These are phyloP conservation scores for Eurois occulta DNA, from an alignment of 2,888 invertebrate genomes.

Conservation along the genomic window DNA sequence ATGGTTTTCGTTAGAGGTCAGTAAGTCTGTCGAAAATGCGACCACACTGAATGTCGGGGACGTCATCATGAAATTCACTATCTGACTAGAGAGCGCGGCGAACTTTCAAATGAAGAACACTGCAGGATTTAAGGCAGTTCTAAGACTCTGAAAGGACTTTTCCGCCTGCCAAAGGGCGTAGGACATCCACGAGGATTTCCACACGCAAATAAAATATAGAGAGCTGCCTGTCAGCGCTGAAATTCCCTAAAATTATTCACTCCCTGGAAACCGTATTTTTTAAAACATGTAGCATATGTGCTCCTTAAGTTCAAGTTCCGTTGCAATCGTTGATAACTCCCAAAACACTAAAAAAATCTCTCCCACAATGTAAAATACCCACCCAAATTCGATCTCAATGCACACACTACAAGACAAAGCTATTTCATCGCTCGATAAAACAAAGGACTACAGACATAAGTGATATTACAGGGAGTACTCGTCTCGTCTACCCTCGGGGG, in stretches of 20 bases:
- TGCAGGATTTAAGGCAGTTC: neutral
- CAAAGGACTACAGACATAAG: conserved; percentile 32
- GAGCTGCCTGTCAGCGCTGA: neutral
- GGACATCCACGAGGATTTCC: neutral
- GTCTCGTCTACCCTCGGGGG: conserved; percentile 53
- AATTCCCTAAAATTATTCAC: neutral
- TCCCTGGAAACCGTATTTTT: too few relatives aligned
- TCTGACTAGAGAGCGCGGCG: neutral
- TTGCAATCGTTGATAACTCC: neutral
- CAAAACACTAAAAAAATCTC: neutral
- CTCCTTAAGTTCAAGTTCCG: neutral
- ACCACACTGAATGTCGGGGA: neutral
- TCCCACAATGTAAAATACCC: neutral
- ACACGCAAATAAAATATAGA: neutral
- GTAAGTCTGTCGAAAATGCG: neutral
- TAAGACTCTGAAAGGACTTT: neutral
- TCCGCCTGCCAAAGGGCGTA: neutral
- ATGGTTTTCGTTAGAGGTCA: neutral
- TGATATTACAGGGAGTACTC: conserved; percentile 41
- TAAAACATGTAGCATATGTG: neutral
- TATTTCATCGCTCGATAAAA: conserved; percentile 47
- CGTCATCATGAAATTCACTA: neutral
- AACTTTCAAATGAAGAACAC: neutral
- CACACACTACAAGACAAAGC: conserved; percentile 28
- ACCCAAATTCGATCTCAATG: conserved; percentile 29